Conservation (phyloP, 2,797 vertebrate genomes). For the Acanthiza pusilla region DNA sequence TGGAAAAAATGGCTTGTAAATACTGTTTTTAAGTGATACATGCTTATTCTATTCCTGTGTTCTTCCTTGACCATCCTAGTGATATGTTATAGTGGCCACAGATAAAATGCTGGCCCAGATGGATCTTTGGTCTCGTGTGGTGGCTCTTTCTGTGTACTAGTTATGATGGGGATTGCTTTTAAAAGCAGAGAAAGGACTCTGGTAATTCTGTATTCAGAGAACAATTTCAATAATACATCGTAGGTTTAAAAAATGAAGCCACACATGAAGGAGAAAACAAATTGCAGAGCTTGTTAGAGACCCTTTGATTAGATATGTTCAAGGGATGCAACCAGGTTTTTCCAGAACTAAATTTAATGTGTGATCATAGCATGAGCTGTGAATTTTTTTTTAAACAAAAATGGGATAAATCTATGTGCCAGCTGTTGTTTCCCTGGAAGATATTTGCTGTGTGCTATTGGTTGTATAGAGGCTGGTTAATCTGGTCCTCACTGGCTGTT, state of each 20-base stretch:
- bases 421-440: not conserved
- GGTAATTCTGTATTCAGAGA: not conserved
- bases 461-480: not conserved
- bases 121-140: not conserved
- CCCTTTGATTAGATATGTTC: not conserved
- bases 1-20: not conserved
- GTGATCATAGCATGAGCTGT: not conserved
- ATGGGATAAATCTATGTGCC: not conserved
- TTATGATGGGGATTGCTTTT: not conserved
- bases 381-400: not conserved
- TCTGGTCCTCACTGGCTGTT: not conserved
- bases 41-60: not conserved
- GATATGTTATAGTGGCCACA: not conserved
- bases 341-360: not conserved
- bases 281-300: not conserved
- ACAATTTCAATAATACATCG: not conserved
- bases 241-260: not conserved
- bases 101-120: not conserved
- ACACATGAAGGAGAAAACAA: not conserved
- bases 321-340: not conserved
- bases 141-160: not conserved
- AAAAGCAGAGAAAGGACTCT: not conserved
- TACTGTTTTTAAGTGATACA: not conserved
- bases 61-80: not conserved
- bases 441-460: not conserved